Conservation (phyloP, 1,140 invertebrate genomes). For the Drosophila truncata region DNA sequence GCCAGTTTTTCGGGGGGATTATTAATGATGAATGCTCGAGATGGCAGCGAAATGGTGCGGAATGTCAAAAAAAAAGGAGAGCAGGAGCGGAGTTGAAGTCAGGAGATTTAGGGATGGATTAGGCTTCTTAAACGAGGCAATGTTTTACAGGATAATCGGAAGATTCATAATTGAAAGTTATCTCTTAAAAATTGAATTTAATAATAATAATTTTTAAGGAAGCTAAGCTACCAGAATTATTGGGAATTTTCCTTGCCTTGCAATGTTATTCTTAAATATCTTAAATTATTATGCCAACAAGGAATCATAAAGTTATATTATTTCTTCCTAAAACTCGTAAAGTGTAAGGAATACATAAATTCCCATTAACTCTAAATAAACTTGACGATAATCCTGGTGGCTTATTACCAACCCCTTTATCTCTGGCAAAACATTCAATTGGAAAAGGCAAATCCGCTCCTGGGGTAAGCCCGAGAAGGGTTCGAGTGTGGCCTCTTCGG, state of each 20-base stretch:
- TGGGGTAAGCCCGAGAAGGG: constrained; percentile 10
- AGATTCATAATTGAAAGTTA: constrained; percentile 20
- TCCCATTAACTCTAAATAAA: constrained; percentile 10
- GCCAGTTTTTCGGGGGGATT: constrained; percentile 59
- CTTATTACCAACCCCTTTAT: constrained; percentile 20
- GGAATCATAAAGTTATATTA: not conserved
- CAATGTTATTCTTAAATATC: too few relatives aligned
- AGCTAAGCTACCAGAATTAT: too few relatives aligned
- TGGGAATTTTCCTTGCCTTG: too few relatives aligned
- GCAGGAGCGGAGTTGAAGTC: constrained; percentile 27
- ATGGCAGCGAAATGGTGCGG: constrained; percentile 79
- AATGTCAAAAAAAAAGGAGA: constrained; percentile 45
- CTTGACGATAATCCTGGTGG: constrained; percentile 24
- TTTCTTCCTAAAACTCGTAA: not conserved
- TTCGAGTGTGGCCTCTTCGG: not conserved
- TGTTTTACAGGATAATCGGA: constrained; percentile 18
- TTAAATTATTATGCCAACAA: too few relatives aligned
- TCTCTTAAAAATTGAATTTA: not conserved
- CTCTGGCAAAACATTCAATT: constrained; percentile 36
- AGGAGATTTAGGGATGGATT: constrained; percentile 24
- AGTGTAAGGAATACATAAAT: not conserved
- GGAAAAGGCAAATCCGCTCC: constrained; percentile 23
- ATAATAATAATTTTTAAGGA: too few relatives aligned
- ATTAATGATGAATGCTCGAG: constrained; percentile 83
- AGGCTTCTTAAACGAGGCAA: constrained; percentile 1